A percentile compares a stretch with the other conserved stretches of the same genome.
Conservation (phyloP, 1,140 invertebrate species). For the Caenorhabditis brenneri region DNA sequence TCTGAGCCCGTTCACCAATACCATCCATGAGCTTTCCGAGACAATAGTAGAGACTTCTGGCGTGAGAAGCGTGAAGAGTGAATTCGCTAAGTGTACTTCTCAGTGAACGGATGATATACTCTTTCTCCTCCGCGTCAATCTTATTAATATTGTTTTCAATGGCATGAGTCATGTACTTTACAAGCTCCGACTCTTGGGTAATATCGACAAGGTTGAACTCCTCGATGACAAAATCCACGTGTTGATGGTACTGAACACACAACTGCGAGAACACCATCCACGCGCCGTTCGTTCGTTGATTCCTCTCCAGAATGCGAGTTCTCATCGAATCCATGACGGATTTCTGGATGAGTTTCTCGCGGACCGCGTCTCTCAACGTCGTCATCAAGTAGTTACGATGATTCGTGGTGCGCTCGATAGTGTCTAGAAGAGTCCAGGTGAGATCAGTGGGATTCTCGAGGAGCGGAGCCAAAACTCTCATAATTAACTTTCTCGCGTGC, state of each 20-base stretch:
- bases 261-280: conserved; percentile 31
- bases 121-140: background rate
- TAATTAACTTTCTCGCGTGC: background rate
- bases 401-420: background rate
- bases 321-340: conserved; percentile 10
- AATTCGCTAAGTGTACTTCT: background rate
- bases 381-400: conserved; percentile 6
- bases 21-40: conserved; percentile 3
- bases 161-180: background rate
- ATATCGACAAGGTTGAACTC: background rate
- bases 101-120: background rate
- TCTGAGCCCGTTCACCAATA: background rate
- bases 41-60: background rate
- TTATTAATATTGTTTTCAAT: background rate
- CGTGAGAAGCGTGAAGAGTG: background rate
- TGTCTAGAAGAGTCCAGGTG: background rate
- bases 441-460: background rate
- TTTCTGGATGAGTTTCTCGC: background rate
- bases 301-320: background rate
- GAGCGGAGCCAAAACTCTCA: background rate
- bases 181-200: background rate
- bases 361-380: background rate
- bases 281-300: background rate
- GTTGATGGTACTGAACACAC: background rate
- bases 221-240: background rate